These are phyloP conservation scores for Chiridota heheva DNA, from an alignment of 35 echinoderm and acorn worm species.

Conservation along the genomic window DNA sequence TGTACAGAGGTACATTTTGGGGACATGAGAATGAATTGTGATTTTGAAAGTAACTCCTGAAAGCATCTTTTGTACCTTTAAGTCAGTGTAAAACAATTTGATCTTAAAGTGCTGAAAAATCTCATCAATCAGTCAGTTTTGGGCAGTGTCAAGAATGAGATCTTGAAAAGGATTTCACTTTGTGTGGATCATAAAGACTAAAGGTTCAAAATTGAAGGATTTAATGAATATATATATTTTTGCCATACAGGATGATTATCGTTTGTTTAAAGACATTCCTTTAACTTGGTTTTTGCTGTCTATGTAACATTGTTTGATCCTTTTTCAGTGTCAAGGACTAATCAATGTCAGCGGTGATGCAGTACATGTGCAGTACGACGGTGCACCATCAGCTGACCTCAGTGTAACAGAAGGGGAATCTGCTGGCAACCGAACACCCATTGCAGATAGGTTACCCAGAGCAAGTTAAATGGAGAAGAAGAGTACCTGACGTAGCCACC, in stretches of 20 bases:
- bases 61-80: no score
- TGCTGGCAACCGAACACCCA: no score
- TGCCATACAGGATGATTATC: background rate
- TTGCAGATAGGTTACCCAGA: no score
- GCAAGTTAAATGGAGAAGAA: no score
- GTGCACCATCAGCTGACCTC: no score
- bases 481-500: no score
- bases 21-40: no score
- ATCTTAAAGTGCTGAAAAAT: no score
- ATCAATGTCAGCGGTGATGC: conserved; percentile 94
- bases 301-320: background rate
- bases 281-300: conserved; percentile 24
- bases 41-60: no score
- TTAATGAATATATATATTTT: background rate
- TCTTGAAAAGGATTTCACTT: background rate
- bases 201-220: background rate
- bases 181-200: background rate
- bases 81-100: no score
- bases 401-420: no score
- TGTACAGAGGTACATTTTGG: no score
- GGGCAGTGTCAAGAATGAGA: background rate
- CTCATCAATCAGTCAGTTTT: background rate
- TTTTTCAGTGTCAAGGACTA: conserved; percentile 85
- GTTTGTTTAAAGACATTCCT: background rate
- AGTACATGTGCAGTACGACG: conserved; percentile 82